These are phyloP conservation scores for Coleophora deauratella DNA, from an alignment of 2,888 invertebrate species.

Conservation along the genomic window DNA sequence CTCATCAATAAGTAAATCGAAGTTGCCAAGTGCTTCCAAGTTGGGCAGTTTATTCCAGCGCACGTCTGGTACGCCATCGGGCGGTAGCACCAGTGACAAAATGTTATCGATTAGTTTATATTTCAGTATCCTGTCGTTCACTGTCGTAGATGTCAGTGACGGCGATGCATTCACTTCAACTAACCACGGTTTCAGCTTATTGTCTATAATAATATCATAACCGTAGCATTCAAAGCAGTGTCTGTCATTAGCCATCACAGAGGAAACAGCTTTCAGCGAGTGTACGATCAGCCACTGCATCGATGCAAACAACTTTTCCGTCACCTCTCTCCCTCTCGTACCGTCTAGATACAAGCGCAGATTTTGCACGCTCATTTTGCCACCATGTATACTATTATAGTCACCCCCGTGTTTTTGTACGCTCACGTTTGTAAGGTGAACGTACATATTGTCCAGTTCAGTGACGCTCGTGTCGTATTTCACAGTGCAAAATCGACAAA, in stretches of 20 bases:
- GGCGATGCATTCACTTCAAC: slow-evolving; percentile 96
- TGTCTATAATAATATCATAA: slow-evolving; percentile 95
- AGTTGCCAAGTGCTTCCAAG: slow-evolving; percentile 83
- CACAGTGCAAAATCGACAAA: slow-evolving; percentile 95
- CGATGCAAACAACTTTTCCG: slow-evolving; percentile 89
- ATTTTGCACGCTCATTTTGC: slow-evolving; percentile 93
- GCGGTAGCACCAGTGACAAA: slow-evolving; percentile 89
- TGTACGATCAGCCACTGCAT: slow-evolving; percentile 92
- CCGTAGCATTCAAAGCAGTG: slow-evolving; percentile 96
- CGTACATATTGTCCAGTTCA: slow-evolving; percentile 92
- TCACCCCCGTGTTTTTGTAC: slow-evolving; percentile 96
- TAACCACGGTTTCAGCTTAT: slow-evolving; percentile 93
- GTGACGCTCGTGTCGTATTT: slow-evolving; percentile 92
- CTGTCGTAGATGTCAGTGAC: slow-evolving; percentile 92
- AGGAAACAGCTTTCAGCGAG: slow-evolving; percentile 91
- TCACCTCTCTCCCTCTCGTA: slow-evolving; percentile 88
- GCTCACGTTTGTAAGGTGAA: slow-evolving; percentile 96
- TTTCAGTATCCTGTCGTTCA: slow-evolving; percentile 93
- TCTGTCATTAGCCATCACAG: slow-evolving; percentile 91
- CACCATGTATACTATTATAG: slow-evolving; percentile 92
- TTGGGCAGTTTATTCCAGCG: slow-evolving; percentile 88
- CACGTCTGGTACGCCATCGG: slow-evolving; percentile 88
- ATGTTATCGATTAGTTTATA: slow-evolving; percentile 94
- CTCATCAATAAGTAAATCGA: slow-evolving; percentile 76
- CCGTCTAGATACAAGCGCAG: slow-evolving; percentile 90